Base-by-base conservation (phyloP, 2,888 invertebrate genomes). In the Lepeophtheirus nordmannii region DNA sequence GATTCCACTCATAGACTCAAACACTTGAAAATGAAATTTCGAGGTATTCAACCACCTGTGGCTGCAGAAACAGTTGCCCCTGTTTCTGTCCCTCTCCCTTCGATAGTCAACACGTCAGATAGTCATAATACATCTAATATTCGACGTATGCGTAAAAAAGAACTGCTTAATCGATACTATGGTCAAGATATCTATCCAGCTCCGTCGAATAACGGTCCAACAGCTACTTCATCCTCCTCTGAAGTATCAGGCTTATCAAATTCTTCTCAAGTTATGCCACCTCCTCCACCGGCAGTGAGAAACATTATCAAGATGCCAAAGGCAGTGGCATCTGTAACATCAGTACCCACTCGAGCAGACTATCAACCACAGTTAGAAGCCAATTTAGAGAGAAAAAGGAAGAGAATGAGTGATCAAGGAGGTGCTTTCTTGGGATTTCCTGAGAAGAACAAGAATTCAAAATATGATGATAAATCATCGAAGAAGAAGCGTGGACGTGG, bases 131-230 rank as follows among this genome's bases (percentile, higher is more conserved):
- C 20, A 9, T 39, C 39, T 10, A 62, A 20, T 17, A 20, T 41
- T 3, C 78, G 90, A 30, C 80, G 89, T 22, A 91, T 90, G 90
- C 80, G 90, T 5, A 91, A 91, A 77, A 91, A 91, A 73, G 90
- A 91, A 73, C 74, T 91, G 64, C 76, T 91, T 39, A 81, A 88
- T 22, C 86, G 90, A 73, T 87, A 87, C 72, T 88, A 87, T 41
- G 60, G 58, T 20, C 58, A 67, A 30, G 67, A 64, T 17, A 64
- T 64, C 14, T 64, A 64, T 23, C 64, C 53, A 14, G 64, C 23
- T 17, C 20, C 23, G n/a, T 30, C 64, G n/a, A 64, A 46, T 17
- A 46, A 64, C 56, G 64, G 64, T 9, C 64, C 64, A 14, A 30
- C 30, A 5, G 30, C 30, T n/a, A 17, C n/a, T 53, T 17, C 53